Conservation (phyloP, 2,888 invertebrate genomes). For the Buathra laborator region DNA sequence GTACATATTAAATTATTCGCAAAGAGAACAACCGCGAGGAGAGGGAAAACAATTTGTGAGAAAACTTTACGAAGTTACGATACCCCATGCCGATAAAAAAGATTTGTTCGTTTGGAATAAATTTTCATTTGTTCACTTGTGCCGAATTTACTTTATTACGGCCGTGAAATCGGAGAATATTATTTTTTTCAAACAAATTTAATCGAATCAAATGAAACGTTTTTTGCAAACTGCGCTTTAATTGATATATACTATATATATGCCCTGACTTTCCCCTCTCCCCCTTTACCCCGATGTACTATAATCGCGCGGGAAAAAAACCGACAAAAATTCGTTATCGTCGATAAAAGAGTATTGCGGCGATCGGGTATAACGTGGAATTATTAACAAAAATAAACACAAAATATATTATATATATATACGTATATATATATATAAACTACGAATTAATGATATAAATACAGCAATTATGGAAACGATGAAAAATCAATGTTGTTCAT, state of each 20-base stretch:
- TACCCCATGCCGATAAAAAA: conserved; percentile 6
- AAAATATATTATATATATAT: conserved; percentile 57
- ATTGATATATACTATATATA: conserved; percentile 1
- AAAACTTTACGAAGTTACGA: conserved; percentile 33
- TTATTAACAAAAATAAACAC: neutral
- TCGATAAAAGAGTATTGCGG: neutral
- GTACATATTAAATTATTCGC: conserved; percentile 67
- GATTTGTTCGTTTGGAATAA: neutral
- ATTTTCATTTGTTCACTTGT: neutral
- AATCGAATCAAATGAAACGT: neutral
- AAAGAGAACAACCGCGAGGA: conserved; percentile 11
- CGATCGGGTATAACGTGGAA: conserved; percentile 38
- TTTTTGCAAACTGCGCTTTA: conserved; percentile 2
- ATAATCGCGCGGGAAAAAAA: conserved; percentile 46
- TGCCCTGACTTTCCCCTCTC: neutral
- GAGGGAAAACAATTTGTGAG: neutral
- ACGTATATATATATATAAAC: conserved; percentile 67
- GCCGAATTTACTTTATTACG: neutral
- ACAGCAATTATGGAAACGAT: conserved; percentile 64
- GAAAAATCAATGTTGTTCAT: conserved; percentile 76
- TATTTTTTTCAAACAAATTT: neutral
- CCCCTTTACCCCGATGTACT: conserved; percentile 45
- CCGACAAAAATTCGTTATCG: conserved; percentile 38
- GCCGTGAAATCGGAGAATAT: too few relatives aligned
- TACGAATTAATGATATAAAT: conserved; percentile 59